Percentiles rank a stretch among this genome's conserved stretches.
phyloP scores from a whole-genome alignment of 2,888 invertebrate species.

The Sphaeridia pumilis region DNA sequence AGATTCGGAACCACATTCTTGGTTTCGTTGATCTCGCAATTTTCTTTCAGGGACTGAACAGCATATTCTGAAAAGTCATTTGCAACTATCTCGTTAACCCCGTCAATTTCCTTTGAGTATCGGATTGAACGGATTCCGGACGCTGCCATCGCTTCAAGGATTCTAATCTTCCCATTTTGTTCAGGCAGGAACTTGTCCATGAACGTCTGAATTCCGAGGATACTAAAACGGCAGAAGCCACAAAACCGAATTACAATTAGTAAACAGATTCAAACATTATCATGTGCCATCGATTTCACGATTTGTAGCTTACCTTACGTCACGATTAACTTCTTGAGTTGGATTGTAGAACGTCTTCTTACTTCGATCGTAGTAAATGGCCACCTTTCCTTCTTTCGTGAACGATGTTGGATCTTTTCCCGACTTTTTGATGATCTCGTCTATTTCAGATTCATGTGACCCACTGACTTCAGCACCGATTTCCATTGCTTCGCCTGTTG shows the following conservation, averaged over 20 bases:
- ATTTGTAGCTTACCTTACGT: conserved; percentile 55
- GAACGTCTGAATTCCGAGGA: conserved; percentile 27
- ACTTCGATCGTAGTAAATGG: conserved; percentile 20
- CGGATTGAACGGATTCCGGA: conserved; percentile 90
- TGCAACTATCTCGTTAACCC: conserved; percentile 68
- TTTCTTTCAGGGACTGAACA: conserved; percentile 70
- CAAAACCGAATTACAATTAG: too few relatives aligned
- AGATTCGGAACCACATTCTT: conserved; percentile 60
- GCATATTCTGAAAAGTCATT: conserved; percentile 81
- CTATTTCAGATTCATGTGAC: too few relatives aligned
- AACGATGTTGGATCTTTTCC: neutral
- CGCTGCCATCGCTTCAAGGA: conserved; percentile 55
- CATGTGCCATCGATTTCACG: too few relatives aligned
- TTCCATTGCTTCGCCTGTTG: too few relatives aligned
- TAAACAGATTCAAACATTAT: too few relatives aligned
- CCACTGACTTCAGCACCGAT: too few relatives aligned
- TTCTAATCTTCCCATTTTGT: conserved; percentile 8
- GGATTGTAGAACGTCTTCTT: conserved; percentile 79
- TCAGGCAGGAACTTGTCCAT: too few relatives aligned
- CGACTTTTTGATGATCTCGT: neutral
- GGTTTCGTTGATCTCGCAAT: conserved; percentile 64
- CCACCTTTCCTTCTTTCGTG: conserved; percentile 27
- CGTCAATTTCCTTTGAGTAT: conserved; percentile 85
- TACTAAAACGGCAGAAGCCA: conserved; percentile 17
- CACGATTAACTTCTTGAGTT: conserved; percentile 96